Percentiles rank a stretch among this genome's conserved stretches.
phyloP scores from a whole-genome alignment of 64 coral and sea anemone species.

The Cladopsammia gracilis region DNA sequence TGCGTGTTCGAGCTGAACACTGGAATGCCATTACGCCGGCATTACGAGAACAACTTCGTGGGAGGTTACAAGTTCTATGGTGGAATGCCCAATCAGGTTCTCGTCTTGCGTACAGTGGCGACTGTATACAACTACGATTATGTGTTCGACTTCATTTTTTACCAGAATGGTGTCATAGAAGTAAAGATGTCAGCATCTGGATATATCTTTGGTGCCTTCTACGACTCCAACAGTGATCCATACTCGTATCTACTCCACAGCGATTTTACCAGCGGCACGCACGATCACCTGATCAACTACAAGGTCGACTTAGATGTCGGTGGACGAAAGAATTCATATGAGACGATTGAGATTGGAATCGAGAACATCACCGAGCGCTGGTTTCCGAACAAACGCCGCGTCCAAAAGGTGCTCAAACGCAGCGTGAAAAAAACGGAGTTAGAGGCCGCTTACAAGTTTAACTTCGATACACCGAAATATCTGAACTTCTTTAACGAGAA shows the following conservation, averaged over 20 bases:
- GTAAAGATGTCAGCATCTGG: constrained; percentile 60
- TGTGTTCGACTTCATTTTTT: constrained; percentile 62
- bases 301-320: constrained; percentile 67
- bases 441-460: constrained; percentile 69
- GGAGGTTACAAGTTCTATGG: constrained; percentile 86
- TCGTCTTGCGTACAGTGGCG: constrained; percentile 52
- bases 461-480: constrained; percentile 69
- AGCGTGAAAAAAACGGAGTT: constrained; percentile 53
- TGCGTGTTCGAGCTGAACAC: constrained; percentile 85
- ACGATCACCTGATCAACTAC: constrained; percentile 69
- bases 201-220: constrained; percentile 47
- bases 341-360: constrained; percentile 69
- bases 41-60: constrained; percentile 75
- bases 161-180: constrained; percentile 67
- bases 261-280: constrained; percentile 48
- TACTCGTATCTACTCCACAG: constrained; percentile 46
- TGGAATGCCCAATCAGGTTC: constrained; percentile 62
- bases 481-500: constrained; percentile 66
- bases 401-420: constrained; percentile 61
- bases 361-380: constrained; percentile 63
- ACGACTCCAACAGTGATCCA: constrained; percentile 3
- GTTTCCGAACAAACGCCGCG: constrained; percentile 29
- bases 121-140: constrained; percentile 68
- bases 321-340: constrained; percentile 56
- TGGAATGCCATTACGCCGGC: constrained; percentile 81